A percentile compares a stretch with the other conserved stretches of the same genome.
Conservation (phyloP, 2,113 vertebrate genomes). For the Tetrax tetrax region DNA sequence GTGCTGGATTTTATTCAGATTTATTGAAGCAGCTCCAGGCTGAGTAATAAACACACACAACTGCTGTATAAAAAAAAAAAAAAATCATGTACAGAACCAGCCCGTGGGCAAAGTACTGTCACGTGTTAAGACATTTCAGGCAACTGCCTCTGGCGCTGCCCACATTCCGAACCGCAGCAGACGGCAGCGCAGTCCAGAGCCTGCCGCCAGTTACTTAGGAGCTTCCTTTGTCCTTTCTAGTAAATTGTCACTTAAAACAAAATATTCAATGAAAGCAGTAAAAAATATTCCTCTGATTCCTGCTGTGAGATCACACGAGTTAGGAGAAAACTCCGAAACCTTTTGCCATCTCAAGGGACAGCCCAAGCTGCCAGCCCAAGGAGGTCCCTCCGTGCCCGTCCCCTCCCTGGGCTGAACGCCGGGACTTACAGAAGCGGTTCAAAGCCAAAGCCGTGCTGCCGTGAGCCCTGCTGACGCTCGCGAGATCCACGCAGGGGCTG, state of each 20-base stretch:
- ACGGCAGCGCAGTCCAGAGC: not conserved
- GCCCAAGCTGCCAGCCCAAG: not conserved
- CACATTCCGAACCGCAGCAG: not conserved
- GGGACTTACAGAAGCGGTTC: not conserved
- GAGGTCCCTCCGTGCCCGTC: not conserved
- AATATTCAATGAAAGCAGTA: not conserved
- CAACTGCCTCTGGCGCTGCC: not conserved
- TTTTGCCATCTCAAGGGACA: not conserved
- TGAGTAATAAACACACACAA: conserved; percentile 43
- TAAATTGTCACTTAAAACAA: not conserved
- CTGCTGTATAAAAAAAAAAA: not conserved
- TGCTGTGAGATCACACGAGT: not conserved
- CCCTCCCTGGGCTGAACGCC: not conserved
- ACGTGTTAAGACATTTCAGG: not conserved
- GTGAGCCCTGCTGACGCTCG: not conserved
- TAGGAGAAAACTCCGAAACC: not conserved
- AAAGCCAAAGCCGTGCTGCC: not conserved
- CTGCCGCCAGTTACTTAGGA: not conserved
- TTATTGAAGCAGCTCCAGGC: conserved; percentile 66
- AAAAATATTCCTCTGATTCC: not conserved
- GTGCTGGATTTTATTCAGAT: not conserved
- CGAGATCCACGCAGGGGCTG: not conserved
- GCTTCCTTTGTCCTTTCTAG: not conserved
- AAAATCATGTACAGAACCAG: not conserved
- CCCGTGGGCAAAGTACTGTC: not conserved